phyloP scores from a whole-genome alignment of 2,113 vertebrate species.

The Calyptomena viridis region DNA sequence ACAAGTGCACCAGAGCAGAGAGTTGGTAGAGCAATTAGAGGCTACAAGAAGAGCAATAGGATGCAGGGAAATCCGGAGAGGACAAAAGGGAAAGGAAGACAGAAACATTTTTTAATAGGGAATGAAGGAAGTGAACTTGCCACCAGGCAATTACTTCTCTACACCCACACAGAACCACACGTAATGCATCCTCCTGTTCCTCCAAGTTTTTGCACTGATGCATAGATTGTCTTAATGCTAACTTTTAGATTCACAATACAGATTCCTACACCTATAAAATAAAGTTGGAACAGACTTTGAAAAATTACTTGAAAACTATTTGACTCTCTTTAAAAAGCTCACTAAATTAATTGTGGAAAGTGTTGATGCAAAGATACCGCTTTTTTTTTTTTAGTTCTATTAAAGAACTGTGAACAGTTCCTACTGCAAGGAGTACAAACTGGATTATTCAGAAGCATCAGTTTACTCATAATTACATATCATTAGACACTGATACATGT shows the following conservation, averaged over 20 bases:
- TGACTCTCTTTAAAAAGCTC: not conserved
- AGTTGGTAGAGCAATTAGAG: not conserved
- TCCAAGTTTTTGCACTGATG: not conserved
- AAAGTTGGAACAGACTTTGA: not conserved
- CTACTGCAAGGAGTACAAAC: not conserved
- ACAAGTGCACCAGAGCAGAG: not conserved
- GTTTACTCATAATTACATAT: not conserved
- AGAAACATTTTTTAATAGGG: not conserved
- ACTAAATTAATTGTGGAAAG: not conserved
- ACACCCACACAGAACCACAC: rapidly evolving
- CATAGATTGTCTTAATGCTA: not conserved
- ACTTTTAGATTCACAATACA: not conserved
- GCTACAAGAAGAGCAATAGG: not conserved
- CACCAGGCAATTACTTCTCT: not conserved
- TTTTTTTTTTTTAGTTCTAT: no score
- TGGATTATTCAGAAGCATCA: not conserved
- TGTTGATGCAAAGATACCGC: not conserved
- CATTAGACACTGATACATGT: not conserved
- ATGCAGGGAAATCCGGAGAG: not conserved
- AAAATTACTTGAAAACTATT: not conserved
- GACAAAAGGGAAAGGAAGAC: not conserved
- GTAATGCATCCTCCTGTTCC: not conserved
- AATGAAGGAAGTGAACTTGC: not conserved
- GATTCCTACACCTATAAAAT: not conserved
- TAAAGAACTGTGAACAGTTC: not conserved